phyloP scores from a whole-genome alignment of 2,113 vertebrate genomes.

The Tympanuchus pallidicinctus region DNA sequence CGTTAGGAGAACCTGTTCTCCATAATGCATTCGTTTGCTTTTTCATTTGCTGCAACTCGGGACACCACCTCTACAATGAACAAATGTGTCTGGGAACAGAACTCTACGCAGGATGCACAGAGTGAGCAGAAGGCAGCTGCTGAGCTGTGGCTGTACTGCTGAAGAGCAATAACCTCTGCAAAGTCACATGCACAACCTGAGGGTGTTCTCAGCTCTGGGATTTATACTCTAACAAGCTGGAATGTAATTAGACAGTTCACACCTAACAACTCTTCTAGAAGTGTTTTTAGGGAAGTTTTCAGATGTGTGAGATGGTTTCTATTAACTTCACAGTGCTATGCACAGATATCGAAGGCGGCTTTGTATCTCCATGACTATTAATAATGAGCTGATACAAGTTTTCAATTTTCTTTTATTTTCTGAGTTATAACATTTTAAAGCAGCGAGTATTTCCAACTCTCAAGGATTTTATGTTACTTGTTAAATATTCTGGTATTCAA shows the following conservation, averaged over 20 bases:
- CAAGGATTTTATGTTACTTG: slow-evolving; percentile 31
- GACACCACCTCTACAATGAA: not conserved
- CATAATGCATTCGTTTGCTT: not conserved
- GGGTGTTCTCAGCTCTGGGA: not conserved
- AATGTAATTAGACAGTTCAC: not conserved
- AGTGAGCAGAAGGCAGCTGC: not conserved
- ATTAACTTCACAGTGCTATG: not conserved
- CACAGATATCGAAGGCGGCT: not conserved
- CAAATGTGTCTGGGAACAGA: not conserved
- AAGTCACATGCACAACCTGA: not conserved
- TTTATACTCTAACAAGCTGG: not conserved
- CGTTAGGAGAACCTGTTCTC: not conserved
- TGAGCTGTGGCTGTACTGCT: not conserved
- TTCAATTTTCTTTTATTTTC: slow-evolving; percentile 2
- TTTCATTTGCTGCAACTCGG: not conserved
- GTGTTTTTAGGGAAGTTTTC: not conserved
- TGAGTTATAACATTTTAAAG: slow-evolving; percentile 34
- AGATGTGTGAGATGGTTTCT: not conserved
- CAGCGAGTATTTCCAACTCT: not conserved
- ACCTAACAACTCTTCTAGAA: not conserved
- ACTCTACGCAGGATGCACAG: not conserved
- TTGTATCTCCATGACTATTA: not conserved
- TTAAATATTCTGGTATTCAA: slow-evolving; percentile 44
- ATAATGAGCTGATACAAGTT: not conserved
- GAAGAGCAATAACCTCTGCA: not conserved